Evolutionary conservation across 2,113 vertebrate species (phyloP).

Genomic region (Heterotilapia buettikoferi): DNA sequence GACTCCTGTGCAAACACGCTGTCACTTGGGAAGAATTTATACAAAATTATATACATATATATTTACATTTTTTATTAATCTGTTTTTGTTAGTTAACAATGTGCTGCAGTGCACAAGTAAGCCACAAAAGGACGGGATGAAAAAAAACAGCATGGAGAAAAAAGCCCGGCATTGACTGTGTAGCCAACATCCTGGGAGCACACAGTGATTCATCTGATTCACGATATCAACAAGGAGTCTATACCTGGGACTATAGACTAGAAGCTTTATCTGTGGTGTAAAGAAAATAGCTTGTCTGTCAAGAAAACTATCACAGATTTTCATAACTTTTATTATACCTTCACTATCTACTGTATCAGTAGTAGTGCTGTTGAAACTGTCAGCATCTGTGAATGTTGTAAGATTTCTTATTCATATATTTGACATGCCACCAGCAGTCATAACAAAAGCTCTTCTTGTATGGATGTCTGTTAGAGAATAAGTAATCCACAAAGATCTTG

Average conservation of each 20-base stretch:
- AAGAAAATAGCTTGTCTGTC: constrained; percentile 9
- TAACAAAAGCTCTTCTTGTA: background rate
- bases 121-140: background rate
- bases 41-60: background rate
- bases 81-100: background rate
- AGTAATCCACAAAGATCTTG: background rate
- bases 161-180: background rate
- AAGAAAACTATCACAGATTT: constrained; percentile 15
- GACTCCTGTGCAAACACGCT: background rate
- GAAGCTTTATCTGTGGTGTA: background rate
- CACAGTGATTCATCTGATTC: constrained; percentile 12
- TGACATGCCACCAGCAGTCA: background rate
- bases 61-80: background rate
- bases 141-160: background rate
- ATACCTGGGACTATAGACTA: background rate
- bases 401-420: background rate
- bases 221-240: background rate
- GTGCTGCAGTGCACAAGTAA: background rate
- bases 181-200: constrained; percentile 1
- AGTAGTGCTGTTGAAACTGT: background rate
- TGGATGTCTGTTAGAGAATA: background rate
- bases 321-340: background rate
- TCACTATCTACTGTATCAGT: background rate
- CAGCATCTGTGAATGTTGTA: background rate
- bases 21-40: background rate